Base-by-base conservation (phyloP, 2,797 vertebrate species). In the Sebastes vulpes region DNA sequence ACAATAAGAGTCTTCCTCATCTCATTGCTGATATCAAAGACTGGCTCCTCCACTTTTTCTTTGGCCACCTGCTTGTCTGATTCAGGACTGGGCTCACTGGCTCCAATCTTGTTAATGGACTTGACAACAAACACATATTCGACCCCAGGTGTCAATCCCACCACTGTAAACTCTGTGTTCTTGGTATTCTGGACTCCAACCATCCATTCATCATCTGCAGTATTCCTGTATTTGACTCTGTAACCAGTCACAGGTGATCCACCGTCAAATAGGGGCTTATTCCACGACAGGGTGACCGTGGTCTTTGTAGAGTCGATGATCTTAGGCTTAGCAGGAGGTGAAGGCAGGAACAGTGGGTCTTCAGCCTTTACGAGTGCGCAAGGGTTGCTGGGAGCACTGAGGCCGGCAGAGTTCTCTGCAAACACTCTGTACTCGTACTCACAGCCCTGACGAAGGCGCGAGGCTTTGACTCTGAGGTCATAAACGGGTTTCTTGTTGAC, bases 401-500 rank as follows among this genome's bases (percentile, higher is more conserved):
- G 96, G 75, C 99, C 99, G 73, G 98, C 98, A 91, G 97, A 91
- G 90, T 99, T 99, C 94, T 99, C 99, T 89, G 98, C 98, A 96
- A 97, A 98, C 75, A 99, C 99, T 64, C 97, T 96, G 89, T 98
- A 99, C 87, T 99, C 98, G 90, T 99, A 99, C 92, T 99, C 98
- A 91, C 96, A 96, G 79, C 99, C 98, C 70, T 98, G 95, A 56
- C 98, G 97, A 26, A 99, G 97, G 88, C 97, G 96, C 38, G 97
- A 96, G 54, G 99, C 98, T 93, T 99, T 99, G 65, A 99, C 98
- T 95, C 99, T 97, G 59, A 99, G 96, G 90, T 99, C 99, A 92
- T 99, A 99, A 85, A 99, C 98, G 69, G 98, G 98, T 82, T 98
- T 99, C 95, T 99, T 99, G 94, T 99, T 99, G 46, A 99, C 98